A percentile compares a stretch with the other conserved stretches of the same genome.
phyloP scores from a whole-genome alignment of 2,113 vertebrate genomes.

The Madoqua kirkii region DNA sequence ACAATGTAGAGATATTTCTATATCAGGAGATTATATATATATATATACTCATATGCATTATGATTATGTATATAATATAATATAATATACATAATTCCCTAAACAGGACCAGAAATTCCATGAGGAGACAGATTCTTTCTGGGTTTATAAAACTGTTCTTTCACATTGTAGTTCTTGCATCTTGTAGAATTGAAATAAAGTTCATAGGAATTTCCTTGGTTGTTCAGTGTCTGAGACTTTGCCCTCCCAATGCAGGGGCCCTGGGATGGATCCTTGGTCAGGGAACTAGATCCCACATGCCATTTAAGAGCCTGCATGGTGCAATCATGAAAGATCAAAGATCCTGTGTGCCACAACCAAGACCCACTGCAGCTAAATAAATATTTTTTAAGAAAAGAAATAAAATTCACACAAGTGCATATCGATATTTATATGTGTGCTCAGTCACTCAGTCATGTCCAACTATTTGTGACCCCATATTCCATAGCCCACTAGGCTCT shows the following conservation, averaged over 20 bases:
- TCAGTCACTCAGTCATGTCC: not conserved
- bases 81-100: not conserved
- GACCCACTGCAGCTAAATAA: not conserved
- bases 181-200: not conserved
- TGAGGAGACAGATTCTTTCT: not conserved
- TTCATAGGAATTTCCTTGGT: not conserved
- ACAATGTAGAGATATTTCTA: not conserved
- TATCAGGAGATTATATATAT: not conserved
- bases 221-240: not conserved
- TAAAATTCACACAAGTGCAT: not conserved
- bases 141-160: not conserved
- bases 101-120: not conserved
- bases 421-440: not conserved
- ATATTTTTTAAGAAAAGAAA: not conserved
- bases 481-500: accelerated
- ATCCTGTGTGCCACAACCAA: not conserved
- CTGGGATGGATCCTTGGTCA: not conserved
- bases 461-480: not conserved
- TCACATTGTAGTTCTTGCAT: not conserved
- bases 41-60: not conserved
- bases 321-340: not conserved
- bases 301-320: not conserved
- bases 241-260: not conserved
- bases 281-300: not conserved
- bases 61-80: not conserved